A percentile compares a stretch with the other conserved stretches of the same genome.
These are phyloP conservation scores for Ectemnius continuus DNA, from an alignment of 2,888 invertebrate species.

Conservation along the genomic window DNA sequence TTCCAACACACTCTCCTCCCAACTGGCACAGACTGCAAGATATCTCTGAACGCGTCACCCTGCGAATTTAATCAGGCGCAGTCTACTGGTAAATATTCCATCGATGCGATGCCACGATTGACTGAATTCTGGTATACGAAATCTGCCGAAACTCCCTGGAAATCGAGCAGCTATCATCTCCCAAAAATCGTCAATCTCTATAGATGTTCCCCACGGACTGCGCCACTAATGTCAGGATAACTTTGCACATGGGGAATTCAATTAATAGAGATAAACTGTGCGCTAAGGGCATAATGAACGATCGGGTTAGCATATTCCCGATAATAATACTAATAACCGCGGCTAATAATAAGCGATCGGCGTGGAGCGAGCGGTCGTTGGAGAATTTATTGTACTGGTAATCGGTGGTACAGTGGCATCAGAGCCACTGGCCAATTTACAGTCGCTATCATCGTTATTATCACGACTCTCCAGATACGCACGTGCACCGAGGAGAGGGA, in stretches of 20 bases:
- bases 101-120: background rate
- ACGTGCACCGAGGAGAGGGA: slow-evolving; percentile 21
- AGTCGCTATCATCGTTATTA: slow-evolving; percentile 47
- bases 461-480: slow-evolving; percentile 38
- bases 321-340: slow-evolving; percentile 11
- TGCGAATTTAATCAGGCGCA: slow-evolving; percentile 55
- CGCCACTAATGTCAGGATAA: background rate
- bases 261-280: slow-evolving; percentile 35
- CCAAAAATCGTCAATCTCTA: background rate
- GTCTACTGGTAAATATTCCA: slow-evolving; percentile 39
- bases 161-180: background rate
- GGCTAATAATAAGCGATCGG: slow-evolving; percentile 54
- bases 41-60: slow-evolving; percentile 38
- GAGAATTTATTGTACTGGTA: slow-evolving; percentile 58
- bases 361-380: slow-evolving; percentile 43
- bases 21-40: slow-evolving; percentile 37
- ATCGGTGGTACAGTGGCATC: slow-evolving; percentile 50
- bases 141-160: background rate
- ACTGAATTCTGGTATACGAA: background rate
- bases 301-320: slow-evolving; percentile 33
- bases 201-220: background rate
- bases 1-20: slow-evolving; percentile 15
- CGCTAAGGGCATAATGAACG: slow-evolving; percentile 38
- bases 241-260: slow-evolving; percentile 44
- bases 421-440: slow-evolving; percentile 52